Evolutionary conservation across 2,113 vertebrate species (phyloP).

Genomic region (Bombycilla garrulus): DNA sequence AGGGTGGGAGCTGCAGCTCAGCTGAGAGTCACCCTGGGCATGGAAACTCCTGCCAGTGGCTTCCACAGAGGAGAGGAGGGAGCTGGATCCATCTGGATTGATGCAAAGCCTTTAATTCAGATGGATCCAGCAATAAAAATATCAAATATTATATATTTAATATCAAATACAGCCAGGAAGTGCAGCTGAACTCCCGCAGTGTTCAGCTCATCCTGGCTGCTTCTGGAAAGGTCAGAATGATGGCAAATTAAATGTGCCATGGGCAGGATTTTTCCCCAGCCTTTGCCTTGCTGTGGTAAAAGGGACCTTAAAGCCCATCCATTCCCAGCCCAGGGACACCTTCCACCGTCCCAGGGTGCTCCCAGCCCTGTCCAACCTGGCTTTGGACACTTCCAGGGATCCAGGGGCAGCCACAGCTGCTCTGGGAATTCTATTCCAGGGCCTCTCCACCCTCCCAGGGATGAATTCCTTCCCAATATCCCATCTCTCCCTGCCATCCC

Average conservation of each 20-base stretch:
- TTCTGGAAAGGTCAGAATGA: not conserved
- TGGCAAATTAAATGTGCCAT: not conserved
- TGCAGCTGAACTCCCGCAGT: not conserved
- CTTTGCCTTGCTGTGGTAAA: not conserved
- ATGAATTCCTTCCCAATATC: accelerated
- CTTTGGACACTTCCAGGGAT: not conserved
- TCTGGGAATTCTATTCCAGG: not conserved
- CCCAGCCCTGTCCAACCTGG: not conserved
- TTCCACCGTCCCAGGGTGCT: accelerated
- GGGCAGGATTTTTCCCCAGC: not conserved
- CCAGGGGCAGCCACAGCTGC: not conserved
- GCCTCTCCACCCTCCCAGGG: accelerated
- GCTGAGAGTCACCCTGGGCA: not conserved
- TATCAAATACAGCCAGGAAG: not conserved
- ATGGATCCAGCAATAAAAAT: no score
- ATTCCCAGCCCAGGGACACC: not conserved
- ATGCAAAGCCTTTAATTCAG: not conserved
- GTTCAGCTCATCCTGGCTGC: not conserved
- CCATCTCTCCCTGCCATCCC: not conserved
- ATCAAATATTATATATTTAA: no score
- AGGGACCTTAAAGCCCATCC: not conserved
- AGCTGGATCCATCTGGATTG: not conserved
- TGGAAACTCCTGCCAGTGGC: not conserved
- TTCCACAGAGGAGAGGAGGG: not conserved
- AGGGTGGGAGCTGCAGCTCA: accelerated